phyloP scores from a whole-genome alignment of 2,888 invertebrate genomes.

The Halocaridina rubra region DNA sequence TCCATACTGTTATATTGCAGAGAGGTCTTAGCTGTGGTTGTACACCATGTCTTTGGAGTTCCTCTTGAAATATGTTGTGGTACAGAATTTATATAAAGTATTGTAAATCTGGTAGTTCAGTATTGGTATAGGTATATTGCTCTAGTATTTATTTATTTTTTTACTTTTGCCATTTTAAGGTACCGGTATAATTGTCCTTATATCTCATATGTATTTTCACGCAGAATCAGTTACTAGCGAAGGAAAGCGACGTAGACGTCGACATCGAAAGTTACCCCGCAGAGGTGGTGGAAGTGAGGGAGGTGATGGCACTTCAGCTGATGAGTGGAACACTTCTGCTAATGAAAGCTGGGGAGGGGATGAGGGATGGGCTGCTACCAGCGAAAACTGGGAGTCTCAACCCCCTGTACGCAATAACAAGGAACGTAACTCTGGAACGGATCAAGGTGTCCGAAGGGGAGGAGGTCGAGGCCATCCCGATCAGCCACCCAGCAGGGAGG shows the following conservation, averaged over 20 bases:
- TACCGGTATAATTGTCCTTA: too few species aligned
- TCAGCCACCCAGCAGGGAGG: slow-evolving; percentile 44
- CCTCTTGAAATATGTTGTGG: too few species aligned
- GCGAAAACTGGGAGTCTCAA: slow-evolving; percentile 43
- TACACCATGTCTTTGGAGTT: too few species aligned
- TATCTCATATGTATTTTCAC: too few species aligned
- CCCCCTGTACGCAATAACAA: slow-evolving; percentile 7
- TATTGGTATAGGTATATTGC: too few species aligned
- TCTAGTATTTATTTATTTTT: too few species aligned
- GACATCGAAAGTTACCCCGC: slow-evolving; percentile 46
- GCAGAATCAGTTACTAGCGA: slow-evolving; percentile 54
- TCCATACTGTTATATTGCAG: too few species aligned
- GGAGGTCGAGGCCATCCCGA: slow-evolving; percentile 23
- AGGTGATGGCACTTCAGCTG: slow-evolving; percentile 25
- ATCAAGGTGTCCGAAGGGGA: slow-evolving; percentile 20
- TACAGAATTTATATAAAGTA: too few species aligned
- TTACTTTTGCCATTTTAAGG: too few species aligned
- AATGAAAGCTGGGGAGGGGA: slow-evolving; percentile 38
- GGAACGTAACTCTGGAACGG: slow-evolving; percentile 29
- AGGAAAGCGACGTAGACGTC: slow-evolving; percentile 44
- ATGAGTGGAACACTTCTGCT: slow-evolving; percentile 38
- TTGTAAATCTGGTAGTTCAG: too few species aligned
- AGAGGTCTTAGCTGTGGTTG: too few species aligned
- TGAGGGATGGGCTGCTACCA: slow-evolving; percentile 30
- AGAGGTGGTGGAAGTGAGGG: slow-evolving; percentile 38